phyloP scores from a whole-genome alignment of 2,797 vertebrate species.

The Loriculus beryllinus region DNA sequence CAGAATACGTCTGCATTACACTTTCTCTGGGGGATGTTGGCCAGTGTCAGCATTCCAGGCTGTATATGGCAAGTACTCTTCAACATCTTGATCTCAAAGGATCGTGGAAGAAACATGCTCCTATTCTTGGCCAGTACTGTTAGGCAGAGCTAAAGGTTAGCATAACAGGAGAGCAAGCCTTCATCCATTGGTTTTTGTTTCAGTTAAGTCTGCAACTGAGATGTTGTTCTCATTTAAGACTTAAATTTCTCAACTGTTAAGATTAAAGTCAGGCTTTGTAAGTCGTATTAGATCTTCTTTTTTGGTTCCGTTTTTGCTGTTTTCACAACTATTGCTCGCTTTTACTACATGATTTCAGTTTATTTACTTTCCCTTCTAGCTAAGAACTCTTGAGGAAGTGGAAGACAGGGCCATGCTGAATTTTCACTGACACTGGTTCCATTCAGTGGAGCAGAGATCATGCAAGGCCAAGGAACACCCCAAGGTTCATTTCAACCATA shows the following conservation, averaged over 20 bases:
- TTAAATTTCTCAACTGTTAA: not conserved
- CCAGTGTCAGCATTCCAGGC: not conserved
- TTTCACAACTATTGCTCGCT: not conserved
- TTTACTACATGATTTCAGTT: not conserved
- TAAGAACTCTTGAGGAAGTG: not conserved
- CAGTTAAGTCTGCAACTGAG: not conserved
- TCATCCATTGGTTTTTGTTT: not conserved
- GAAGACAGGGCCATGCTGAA: not conserved
- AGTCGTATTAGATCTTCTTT: not conserved
- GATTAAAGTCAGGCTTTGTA: not conserved
- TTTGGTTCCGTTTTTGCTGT: not conserved
- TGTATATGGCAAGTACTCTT: not conserved
- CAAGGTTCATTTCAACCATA: not conserved
- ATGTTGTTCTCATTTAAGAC: not conserved
- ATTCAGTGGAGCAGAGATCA: not conserved
- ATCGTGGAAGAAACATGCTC: not conserved
- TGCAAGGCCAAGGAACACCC: not conserved
- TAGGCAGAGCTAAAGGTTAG: not conserved
- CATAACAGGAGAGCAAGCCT: not conserved
- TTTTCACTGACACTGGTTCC: not conserved
- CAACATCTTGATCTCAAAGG: not conserved
- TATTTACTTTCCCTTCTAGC: not conserved
- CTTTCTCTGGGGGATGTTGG: not conserved
- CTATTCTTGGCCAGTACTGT: not conserved
- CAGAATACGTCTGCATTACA: not conserved